These are phyloP conservation scores for Parauchenoglanis ngamensis DNA, from an alignment of 2,797 vertebrate genomes.

Conservation along the genomic window DNA sequence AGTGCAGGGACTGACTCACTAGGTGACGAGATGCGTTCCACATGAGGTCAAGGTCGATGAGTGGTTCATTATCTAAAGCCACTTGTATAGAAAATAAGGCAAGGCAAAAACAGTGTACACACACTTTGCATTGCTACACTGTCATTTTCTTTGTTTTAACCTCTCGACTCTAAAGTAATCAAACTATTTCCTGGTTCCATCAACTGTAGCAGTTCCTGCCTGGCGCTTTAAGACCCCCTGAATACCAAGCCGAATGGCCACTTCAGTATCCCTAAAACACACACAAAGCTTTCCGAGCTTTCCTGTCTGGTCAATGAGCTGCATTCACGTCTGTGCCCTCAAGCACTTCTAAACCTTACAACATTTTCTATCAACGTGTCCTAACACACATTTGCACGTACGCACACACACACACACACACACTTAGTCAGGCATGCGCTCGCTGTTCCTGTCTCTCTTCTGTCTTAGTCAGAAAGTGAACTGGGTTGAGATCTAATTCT, in stretches of 20 bases:
- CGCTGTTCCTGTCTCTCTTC: constrained; percentile 30
- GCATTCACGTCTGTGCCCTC: constrained; percentile 24
- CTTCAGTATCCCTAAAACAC: constrained; percentile 30
- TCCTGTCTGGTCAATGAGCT: constrained; percentile 28
- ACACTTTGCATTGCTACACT: neutral
- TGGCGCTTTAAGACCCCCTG: neutral
- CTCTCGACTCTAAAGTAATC: neutral
- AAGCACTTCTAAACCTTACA: neutral
- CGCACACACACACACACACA: neutral
- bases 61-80: neutral
- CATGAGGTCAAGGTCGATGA: neutral
- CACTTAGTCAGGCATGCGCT: constrained; percentile 2
- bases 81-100: neutral
- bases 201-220: constrained; percentile 10
- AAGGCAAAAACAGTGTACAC: neutral
- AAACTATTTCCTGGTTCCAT: constrained; percentile 5
- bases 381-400: constrained; percentile 20
- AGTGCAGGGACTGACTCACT: neutral
- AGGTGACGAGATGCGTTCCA: neutral
- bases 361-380: neutral
- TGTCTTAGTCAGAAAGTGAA: constrained; percentile 22
- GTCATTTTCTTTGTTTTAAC: neutral
- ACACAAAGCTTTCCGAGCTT: constrained; percentile 6
- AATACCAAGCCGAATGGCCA: constrained; percentile 31
- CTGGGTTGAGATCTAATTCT: constrained; percentile 41